Evolutionary conservation across 2,797 vertebrate genomes (phyloP).

Genomic region (Scyliorhinus canicula): DNA sequence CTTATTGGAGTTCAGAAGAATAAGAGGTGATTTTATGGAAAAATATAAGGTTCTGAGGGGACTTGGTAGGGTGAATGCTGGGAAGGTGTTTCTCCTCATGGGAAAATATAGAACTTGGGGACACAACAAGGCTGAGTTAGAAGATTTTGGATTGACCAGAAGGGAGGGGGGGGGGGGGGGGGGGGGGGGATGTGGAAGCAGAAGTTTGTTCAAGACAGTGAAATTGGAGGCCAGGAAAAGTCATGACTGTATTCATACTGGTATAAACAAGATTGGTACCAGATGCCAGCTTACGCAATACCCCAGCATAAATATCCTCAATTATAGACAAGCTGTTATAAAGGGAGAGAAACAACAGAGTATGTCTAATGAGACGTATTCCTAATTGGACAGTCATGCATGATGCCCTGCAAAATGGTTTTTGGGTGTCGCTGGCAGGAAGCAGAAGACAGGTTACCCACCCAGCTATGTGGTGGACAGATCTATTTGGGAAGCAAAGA

Average conservation of each 20-base stretch:
- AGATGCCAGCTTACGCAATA: neutral
- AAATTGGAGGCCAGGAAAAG: neutral
- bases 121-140: too few species aligned
- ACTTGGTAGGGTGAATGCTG: too few species aligned
- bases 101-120: too few species aligned
- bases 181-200: neutral
- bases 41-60: too few species aligned
- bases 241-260: neutral
- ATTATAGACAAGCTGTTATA: neutral
- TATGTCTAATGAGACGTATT: neutral
- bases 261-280: neutral
- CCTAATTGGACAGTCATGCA: neutral
- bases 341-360: neutral
- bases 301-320: slow-evolving; percentile 16
- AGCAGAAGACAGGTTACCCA: neutral
- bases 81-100: too few species aligned
- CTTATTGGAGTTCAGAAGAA: too few species aligned
- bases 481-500: neutral
- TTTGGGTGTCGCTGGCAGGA: neutral
- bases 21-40: too few species aligned
- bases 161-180: too few species aligned
- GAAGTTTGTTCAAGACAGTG: neutral
- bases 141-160: too few species aligned
- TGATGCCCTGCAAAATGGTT: neutral
- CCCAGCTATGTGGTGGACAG: neutral